Conservation (phyloP, 2,888 invertebrate genomes). For the Oscheius sp. region DNA sequence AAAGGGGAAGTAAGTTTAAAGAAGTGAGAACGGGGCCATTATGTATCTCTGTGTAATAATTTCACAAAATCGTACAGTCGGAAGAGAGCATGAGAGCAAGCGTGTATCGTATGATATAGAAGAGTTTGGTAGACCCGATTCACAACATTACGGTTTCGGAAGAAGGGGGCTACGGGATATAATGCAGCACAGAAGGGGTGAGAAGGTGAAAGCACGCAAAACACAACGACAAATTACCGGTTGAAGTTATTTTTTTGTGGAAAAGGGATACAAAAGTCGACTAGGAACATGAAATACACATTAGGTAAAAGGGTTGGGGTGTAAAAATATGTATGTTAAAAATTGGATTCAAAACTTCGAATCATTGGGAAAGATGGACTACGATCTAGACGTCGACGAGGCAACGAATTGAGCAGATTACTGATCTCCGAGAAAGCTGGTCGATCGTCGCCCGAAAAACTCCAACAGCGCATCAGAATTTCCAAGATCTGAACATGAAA, state of each 20-base stretch:
- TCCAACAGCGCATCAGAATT: conserved; percentile 89
- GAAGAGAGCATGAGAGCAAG: too few species aligned
- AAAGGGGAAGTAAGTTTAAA: too few species aligned
- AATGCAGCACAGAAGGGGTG: not conserved
- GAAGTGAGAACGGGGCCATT: too few species aligned
- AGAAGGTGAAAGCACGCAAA: conserved; percentile 17
- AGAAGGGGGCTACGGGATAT: too few species aligned
- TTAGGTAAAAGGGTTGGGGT: not conserved
- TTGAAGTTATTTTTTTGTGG: not conserved
- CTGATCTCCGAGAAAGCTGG: conserved; percentile 90
- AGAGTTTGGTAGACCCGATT: too few species aligned
- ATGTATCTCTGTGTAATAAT: too few species aligned
- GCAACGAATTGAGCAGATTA: conserved; percentile 86
- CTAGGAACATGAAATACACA: conserved; percentile 13
- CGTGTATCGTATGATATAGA: too few species aligned
- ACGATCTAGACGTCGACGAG: conserved; percentile 92
- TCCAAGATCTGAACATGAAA: conserved; percentile 82
- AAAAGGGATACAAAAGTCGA: not conserved
- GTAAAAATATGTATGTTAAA: conserved; percentile 29
- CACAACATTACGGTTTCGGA: too few species aligned
- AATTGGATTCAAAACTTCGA: conserved; percentile 54
- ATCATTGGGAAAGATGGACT: conserved; percentile 91
- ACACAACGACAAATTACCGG: conserved; percentile 24
- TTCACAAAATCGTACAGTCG: too few species aligned
- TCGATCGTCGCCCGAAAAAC: conserved; percentile 85